Conservation (phyloP, 2,888 invertebrate genomes). For the Tinea trinotella region DNA sequence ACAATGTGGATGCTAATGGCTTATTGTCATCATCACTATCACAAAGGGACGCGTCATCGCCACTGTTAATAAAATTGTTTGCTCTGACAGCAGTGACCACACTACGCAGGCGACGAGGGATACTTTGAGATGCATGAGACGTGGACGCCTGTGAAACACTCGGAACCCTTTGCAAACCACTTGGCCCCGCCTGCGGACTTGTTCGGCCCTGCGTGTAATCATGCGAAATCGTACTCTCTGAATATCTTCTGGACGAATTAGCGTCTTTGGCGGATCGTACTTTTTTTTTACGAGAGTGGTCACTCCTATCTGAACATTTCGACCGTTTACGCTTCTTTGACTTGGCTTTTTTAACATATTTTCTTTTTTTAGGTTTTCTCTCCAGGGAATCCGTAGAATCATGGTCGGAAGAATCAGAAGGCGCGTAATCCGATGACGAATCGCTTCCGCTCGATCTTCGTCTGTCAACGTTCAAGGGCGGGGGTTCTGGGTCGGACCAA, state of each 20-base stretch:
- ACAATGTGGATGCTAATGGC: neutral
- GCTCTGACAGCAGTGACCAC: neutral
- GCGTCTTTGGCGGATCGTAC: conserved; percentile 41
- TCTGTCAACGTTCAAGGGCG: neutral
- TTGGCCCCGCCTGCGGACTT: neutral
- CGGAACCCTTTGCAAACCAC: too few species aligned
- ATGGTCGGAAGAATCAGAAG: conserved; percentile 24
- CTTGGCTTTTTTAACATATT: conserved; percentile 27
- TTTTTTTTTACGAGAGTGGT: conserved; percentile 31
- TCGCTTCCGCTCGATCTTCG: conserved; percentile 9
- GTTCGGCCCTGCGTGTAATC: neutral
- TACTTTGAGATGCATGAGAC: too few species aligned
- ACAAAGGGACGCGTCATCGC: neutral
- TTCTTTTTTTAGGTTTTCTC: conserved; percentile 23
- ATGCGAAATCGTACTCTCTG: neutral
- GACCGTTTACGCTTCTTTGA: conserved; percentile 20
- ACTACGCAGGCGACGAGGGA: neutral
- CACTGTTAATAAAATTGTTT: too few species aligned
- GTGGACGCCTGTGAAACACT: too few species aligned
- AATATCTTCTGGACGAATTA: conserved; percentile 35
- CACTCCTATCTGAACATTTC: neutral
- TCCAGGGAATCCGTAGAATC: conserved; percentile 24
- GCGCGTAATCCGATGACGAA: conserved; percentile 35
- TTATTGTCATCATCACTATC: neutral
- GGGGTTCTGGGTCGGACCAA: neutral